Evolutionary conservation across 2,888 invertebrate genomes (phyloP).

Genomic region (Eupithecia tripunctaria): DNA sequence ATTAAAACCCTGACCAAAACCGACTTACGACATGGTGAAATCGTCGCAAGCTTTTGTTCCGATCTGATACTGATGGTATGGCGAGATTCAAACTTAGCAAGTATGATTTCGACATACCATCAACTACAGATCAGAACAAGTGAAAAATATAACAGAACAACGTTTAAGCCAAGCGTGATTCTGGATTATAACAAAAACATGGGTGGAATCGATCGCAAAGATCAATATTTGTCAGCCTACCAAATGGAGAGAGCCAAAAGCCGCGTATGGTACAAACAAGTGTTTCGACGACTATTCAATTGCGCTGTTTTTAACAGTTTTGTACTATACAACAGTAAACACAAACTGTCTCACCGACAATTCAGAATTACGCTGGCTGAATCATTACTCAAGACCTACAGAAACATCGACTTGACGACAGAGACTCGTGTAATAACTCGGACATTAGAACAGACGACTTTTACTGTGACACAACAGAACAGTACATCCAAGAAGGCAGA

Average conservation of each 20-base stretch:
- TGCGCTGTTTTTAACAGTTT: neutral
- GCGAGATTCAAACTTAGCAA: constrained; percentile 1
- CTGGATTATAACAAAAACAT: neutral
- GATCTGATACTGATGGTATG: neutral
- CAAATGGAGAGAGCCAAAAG: constrained; percentile 4
- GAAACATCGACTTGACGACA: constrained; percentile 2
- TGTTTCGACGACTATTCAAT: neutral
- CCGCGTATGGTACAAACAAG: neutral
- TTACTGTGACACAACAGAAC: neutral
- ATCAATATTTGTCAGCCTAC: neutral
- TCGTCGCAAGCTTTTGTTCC: neutral
- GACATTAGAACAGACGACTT: neutral
- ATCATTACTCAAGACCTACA: neutral
- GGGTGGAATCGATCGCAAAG: neutral
- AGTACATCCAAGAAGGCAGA: neutral
- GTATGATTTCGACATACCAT: neutral
- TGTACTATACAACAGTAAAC: neutral
- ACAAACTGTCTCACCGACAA: neutral
- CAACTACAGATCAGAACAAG: neutral
- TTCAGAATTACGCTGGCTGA: constrained; percentile 4
- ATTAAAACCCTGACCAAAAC: constrained; percentile 4
- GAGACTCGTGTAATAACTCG: neutral
- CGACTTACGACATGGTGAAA: neutral
- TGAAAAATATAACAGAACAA: constrained; percentile 4
- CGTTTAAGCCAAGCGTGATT: neutral